phyloP scores from a whole-genome alignment of 2,797 vertebrate species.

The Arctocebus calabarensis region DNA sequence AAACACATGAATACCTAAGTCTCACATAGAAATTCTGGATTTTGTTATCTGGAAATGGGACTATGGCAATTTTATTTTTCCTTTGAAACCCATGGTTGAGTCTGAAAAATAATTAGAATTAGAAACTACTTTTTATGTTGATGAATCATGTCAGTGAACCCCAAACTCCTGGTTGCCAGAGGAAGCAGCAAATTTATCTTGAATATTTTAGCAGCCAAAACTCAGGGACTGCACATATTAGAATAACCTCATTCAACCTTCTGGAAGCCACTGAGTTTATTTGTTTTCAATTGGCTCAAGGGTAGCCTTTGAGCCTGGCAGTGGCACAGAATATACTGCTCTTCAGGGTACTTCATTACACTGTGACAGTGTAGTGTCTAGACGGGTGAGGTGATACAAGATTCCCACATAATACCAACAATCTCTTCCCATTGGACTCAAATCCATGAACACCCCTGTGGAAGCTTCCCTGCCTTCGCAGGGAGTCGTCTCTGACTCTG shows the following conservation, averaged over 20 bases:
- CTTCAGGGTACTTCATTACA: neutral
- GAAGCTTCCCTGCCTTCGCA: neutral
- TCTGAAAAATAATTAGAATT: neutral
- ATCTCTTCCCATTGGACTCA: neutral
- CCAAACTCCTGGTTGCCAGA: neutral
- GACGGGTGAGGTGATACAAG: neutral
- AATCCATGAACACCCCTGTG: neutral
- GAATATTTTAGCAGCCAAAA: neutral
- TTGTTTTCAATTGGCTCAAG: neutral
- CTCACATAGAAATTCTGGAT: conserved; percentile 14
- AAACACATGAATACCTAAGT: too few relatives aligned
- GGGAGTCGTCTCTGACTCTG: neutral
- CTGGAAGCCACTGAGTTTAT: neutral
- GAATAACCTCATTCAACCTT: neutral
- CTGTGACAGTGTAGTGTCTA: neutral
- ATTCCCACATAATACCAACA: neutral
- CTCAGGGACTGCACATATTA: neutral
- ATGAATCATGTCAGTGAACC: neutral
- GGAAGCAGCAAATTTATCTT: neutral
- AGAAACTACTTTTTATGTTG: neutral
- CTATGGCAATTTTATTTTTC: neutral
- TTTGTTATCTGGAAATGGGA: neutral
- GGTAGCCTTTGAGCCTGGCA: neutral
- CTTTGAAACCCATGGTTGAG: neutral
- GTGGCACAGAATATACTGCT: neutral